Evolutionary conservation across 2,797 vertebrate species (phyloP), one percentile per base, ranked within the genome.

Genomic region (Characodon lateralis): DNA sequence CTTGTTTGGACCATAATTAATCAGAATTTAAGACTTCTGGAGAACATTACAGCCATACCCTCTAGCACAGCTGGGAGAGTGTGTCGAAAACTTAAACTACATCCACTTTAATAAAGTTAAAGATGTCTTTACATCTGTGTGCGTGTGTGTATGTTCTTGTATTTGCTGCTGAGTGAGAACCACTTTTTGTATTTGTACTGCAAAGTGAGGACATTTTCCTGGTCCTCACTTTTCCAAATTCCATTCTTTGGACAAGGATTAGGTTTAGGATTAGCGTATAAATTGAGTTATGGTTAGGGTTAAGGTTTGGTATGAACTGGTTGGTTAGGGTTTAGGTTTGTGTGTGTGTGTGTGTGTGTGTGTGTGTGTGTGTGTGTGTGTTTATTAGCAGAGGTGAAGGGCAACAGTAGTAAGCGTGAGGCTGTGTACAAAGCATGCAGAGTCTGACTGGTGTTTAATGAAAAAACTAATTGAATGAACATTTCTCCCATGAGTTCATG

Each of bases 381-480:
- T 89, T 77, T 82, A 85, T 88, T 85, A 79, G 81, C 66, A 22
- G 48, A 56, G 26, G 39, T 69, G 70, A 77, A 79, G 66, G 13
- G 46, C 68, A 71, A 61, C 61, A 71, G 73, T 71, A 56, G 78
- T 26, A 74, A 75, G 70, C 68, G 69, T 68, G 72, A 46, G 70
- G 51, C 59, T 71, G 81, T 71, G 71, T 72, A 50, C 78, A 73
- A 66, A 74, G 79, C 78, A 71, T 65, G 26, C 22, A 10, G 74
- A 71, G 69, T 73, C 71, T 90, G 86, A 91, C 91, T 83, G 88
- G 82, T 83, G 85, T 91, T 90, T 91, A 92, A 94, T 92, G 91
- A 92, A 89, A 89, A 90, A 88, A 78, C 87, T 84, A 84, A 89
- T 77, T 72, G 83, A 88, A 72, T 83, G 80, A 89, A 83, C 78